Conservation (phyloP, 2,797 vertebrate species). For the Rachycentron canadum region DNA sequence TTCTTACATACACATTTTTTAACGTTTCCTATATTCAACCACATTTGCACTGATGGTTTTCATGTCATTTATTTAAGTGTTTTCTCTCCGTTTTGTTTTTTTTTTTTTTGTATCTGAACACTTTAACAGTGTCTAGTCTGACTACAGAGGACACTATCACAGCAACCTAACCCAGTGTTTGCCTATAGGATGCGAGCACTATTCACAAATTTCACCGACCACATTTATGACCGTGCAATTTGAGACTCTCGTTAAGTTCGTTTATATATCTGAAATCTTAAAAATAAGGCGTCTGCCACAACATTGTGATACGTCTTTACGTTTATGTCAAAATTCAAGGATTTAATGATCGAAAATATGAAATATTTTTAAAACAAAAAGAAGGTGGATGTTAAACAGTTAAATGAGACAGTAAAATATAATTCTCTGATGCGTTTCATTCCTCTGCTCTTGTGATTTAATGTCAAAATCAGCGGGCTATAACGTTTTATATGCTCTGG, state of each 20-base stretch:
- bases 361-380: not conserved
- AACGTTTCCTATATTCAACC: too few species aligned
- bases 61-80: too few species aligned
- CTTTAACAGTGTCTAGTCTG: too few species aligned
- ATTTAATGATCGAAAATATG: too few species aligned
- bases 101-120: too few species aligned
- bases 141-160: too few species aligned
- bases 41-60: too few species aligned
- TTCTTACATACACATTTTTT: too few species aligned
- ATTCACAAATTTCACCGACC: not conserved
- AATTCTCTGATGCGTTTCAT: not conserved
- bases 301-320: too few species aligned
- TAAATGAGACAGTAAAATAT: not conserved
- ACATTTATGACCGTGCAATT: not conserved
- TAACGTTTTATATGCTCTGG: conserved; percentile 1
- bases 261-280: not conserved
- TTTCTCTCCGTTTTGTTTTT: too few species aligned
- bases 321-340: too few species aligned
- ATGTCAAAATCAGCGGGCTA: conserved; percentile 7
- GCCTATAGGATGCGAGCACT: too few species aligned
- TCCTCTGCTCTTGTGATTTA: not conserved
- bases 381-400: not conserved
- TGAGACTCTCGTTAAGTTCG: not conserved
- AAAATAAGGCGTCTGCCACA: not conserved
- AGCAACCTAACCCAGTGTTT: not conserved